Evolutionary conservation across 2,888 invertebrate species (phyloP), one percentile per base, ranked within the genome.

Genomic region (Leistus spinibarbis): DNA sequence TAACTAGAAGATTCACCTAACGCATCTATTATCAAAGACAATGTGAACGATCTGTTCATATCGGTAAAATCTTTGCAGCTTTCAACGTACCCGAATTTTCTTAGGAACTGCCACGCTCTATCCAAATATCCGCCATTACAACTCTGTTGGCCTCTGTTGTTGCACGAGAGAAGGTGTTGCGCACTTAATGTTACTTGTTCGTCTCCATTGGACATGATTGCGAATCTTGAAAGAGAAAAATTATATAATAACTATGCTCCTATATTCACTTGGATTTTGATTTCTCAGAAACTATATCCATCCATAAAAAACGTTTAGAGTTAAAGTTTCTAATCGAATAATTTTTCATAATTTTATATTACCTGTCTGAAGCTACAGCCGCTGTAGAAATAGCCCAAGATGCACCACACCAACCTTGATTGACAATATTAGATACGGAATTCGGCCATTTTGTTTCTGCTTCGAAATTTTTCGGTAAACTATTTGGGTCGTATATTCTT

Each of bases 371-470:
- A 71, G 93, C 93, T 54, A 95, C 92, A 13, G 91, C 90, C 10
- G 93, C 92, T 0, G 97, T 93, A 0, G 96, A 93, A 23, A 98
- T 89, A 0, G 96, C 97, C 98, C 98, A 98, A 1, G 97, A 97
- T 0, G 97, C 91, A 0, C 94, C 97, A 83, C 98, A 87, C 91
- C 91, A 91, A 77, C 90, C 91, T 85, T 94, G 94, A 85, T 94
- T 93, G 3, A 88, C 87, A 3, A 94, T 85, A 0, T 89, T 90
- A 0, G 93, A 90, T 68, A 97, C 92, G 79, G 88, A 89, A 1
- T 88, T 87, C 0, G 90, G 90, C 97, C 97, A 98, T 68, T 89
- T 88, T 0, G 86, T 83, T 13, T 94, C 87, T 0, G 95, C 88
- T 83, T 98, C 96, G 84, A 98, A 98, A 57, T 88, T 82, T 13